Conservation (phyloP, 2,113 vertebrate genomes). For the Elephas maximus region DNA sequence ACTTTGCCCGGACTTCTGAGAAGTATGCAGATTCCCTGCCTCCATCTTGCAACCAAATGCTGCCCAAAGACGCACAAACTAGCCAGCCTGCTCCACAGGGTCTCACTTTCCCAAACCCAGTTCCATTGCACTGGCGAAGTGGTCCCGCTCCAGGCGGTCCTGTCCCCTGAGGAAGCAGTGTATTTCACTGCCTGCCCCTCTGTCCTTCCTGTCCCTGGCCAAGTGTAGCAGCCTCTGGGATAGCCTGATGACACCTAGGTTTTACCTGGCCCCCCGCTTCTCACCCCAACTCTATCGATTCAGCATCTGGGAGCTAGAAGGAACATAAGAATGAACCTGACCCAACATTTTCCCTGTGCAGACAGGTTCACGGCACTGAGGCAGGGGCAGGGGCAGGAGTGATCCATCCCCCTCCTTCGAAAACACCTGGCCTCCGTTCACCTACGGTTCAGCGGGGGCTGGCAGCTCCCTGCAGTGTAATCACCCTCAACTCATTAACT, state of each 20-base stretch:
- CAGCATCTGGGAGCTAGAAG: not conserved
- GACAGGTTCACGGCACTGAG: not conserved
- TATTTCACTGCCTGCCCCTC: not conserved
- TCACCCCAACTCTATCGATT: not conserved
- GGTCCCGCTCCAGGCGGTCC: not conserved
- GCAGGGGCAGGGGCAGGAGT: not conserved
- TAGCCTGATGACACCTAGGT: not conserved
- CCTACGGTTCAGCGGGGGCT: slow-evolving; percentile 73
- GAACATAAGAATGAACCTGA: not conserved
- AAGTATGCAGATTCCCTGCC: not conserved
- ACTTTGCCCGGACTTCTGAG: not conserved
- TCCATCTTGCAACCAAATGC: not conserved
- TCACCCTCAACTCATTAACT: slow-evolving; percentile 78
- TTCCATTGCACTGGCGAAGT: not conserved
- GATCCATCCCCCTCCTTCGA: not conserved
- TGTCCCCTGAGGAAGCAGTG: not conserved
- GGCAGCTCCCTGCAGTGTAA: slow-evolving; percentile 75
- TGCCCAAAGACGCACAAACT: not conserved
- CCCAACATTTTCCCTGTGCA: not conserved
- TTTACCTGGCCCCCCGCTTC: not conserved
- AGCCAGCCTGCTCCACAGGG: not conserved
- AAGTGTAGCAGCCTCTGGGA: not conserved
- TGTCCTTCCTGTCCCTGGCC: not conserved
- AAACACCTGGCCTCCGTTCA: slow-evolving; percentile 74
- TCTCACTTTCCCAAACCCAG: not conserved